Evolutionary conservation across 2,888 invertebrate genomes (phyloP), one percentile per base, ranked within the genome.

Genomic region (Thymelicus sylvestris): DNA sequence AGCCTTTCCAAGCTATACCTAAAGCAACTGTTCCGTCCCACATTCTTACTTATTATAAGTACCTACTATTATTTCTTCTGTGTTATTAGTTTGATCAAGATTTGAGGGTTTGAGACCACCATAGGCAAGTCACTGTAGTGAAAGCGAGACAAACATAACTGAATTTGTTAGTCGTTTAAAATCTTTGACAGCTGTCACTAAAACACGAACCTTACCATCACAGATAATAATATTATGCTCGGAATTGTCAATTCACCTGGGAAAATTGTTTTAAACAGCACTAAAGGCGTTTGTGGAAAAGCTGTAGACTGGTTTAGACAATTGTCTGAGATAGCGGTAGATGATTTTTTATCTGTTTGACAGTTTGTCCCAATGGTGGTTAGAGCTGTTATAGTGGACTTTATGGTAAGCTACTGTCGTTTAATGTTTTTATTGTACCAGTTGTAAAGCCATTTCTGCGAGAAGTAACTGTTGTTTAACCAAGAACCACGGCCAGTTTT

Each of bases 211-310:
- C 60, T 67, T 67, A 67, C 2, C 44, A 31, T 39, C 66, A 61
- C 48, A 66, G 41, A 66, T 48, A 60, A 66, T 61, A 60, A 61
- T 66, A 60, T 61, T 66, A 60, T 39, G 48, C 50, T 61, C 39
- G 48, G 41, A 61, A 61, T 52, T 31, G 50, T 59, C 61, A 41
- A 61, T 61, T 67, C 50, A 61, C 60, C 50, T 50, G 67, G 67
- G 67, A 67, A 67, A 67, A 67, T 44, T 50, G 66, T 41, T 67
- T 67, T 41, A 61, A 61, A 38, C 50, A 4, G 39, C 38, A 67
- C 61, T 24, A 61, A 67, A 67, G n/a, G 10, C 38, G 19, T 67
- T 61, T 67, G 67, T 67, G 61, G 52, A 62, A 67, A 67, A 62
- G 13, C 31, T 7, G 6, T 57, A 31, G 15, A 52, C 67, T 39